Percentiles rank a stretch among this genome's conserved stretches.
Evolutionary conservation across 1,140 invertebrate genomes (phyloP).

Genomic region (Drosophila watanabei): DNA sequence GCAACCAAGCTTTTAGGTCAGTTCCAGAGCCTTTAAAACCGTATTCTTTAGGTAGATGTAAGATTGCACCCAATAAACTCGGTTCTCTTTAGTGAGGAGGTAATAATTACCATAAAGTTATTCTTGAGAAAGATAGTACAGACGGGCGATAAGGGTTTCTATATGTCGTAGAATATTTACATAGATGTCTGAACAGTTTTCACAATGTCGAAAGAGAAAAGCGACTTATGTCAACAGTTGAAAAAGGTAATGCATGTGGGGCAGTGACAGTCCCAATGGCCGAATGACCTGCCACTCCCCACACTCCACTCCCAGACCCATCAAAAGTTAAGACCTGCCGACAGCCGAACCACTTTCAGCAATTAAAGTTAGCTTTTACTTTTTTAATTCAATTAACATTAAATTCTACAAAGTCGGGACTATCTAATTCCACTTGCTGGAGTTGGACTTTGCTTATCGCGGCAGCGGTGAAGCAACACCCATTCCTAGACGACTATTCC

Average conservation of each 20-base stretch:
- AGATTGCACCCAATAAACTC: too few relatives aligned
- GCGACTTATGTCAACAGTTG: slow-evolving; percentile 11
- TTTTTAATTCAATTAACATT: slow-evolving; percentile 63
- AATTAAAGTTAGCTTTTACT: slow-evolving; percentile 65
- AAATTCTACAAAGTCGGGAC: slow-evolving; percentile 1
- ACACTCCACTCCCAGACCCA: slow-evolving; percentile 4
- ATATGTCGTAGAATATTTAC: not conserved
- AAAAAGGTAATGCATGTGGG: slow-evolving; percentile 10
- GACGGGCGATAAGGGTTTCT: slow-evolving; percentile 7
- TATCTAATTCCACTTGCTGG: slow-evolving; percentile 21
- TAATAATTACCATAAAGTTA: not conserved
- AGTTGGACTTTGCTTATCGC: slow-evolving; percentile 51
- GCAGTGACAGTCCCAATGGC: slow-evolving; percentile 13
- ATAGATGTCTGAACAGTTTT: slow-evolving; percentile 9
- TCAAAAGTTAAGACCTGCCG: slow-evolving; percentile 36
- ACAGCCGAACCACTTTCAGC: slow-evolving; percentile 53
- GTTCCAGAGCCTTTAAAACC: not conserved
- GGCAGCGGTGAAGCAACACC: slow-evolving; percentile 42
- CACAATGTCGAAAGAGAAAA: not conserved
- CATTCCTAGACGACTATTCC: slow-evolving; percentile 28
- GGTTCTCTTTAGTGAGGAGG: not conserved
- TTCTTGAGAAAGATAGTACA: slow-evolving; percentile 8
- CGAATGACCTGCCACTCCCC: slow-evolving; percentile 15
- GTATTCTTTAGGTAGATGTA: too few relatives aligned
- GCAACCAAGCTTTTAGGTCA: too few relatives aligned